Percentiles rank a stretch among this genome's conserved stretches.
Conservation (phyloP, 1,140 invertebrate genomes). For the Lethocerus indicus region DNA sequence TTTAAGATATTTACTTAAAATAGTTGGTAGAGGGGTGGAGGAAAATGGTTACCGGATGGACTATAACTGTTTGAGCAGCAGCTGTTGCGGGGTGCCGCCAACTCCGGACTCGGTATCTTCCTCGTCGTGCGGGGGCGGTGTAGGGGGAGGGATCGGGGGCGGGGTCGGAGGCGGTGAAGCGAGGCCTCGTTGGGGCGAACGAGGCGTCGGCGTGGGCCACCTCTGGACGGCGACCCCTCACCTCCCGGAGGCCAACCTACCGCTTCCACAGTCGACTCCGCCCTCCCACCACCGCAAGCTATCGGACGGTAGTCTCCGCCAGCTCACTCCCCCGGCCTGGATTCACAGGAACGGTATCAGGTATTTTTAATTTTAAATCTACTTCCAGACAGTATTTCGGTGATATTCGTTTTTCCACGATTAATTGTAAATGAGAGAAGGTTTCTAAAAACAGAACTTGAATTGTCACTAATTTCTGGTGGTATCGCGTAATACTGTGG, state of each 20-base stretch:
- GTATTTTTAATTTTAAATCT: neutral
- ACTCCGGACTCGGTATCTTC: slow-evolving; percentile 21
- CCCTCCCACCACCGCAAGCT: neutral
- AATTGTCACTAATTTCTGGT: too few relatives aligned
- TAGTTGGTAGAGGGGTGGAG: too few relatives aligned
- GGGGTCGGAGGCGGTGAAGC: slow-evolving; percentile 30
- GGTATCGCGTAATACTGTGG: too few relatives aligned
- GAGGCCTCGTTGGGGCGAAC: slow-evolving; percentile 45
- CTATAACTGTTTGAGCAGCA: slow-evolving; percentile 7
- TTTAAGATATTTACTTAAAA: too few relatives aligned
- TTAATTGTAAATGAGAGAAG: too few relatives aligned
- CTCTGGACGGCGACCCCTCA: slow-evolving; percentile 35
- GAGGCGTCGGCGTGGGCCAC: slow-evolving; percentile 37
- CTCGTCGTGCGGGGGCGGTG: too few relatives aligned
- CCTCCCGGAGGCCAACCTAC: slow-evolving; percentile 19
- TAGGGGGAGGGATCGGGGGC: too few relatives aligned
- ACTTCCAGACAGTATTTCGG: neutral
- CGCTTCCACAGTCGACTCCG: slow-evolving; percentile 17
- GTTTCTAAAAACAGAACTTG: too few relatives aligned
- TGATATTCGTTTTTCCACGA: too few relatives aligned
- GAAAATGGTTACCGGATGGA: slow-evolving; percentile 15
- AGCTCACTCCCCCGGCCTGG: slow-evolving; percentile 26
- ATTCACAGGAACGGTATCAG: slow-evolving; percentile 19
- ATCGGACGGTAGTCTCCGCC: slow-evolving; percentile 19
- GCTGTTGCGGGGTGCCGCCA: too few relatives aligned